A percentile compares a stretch with the other conserved stretches of the same genome.
Evolutionary conservation across 2,888 invertebrate species (phyloP).

Genomic region (Elgonia sp.): DNA sequence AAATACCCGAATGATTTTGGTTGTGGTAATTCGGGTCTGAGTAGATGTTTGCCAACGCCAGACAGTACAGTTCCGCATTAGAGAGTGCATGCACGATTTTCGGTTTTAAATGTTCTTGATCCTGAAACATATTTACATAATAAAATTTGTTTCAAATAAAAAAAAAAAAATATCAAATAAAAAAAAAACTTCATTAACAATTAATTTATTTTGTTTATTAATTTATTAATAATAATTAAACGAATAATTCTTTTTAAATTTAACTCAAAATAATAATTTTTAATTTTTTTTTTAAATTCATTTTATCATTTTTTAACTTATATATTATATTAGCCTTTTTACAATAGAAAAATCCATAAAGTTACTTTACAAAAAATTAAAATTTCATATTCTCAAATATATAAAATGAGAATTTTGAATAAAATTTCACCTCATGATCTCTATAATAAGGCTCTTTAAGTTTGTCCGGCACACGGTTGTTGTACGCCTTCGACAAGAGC

Average conservation of each 20-base stretch:
- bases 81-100: constrained; percentile 96
- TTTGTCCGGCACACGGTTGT: constrained; percentile 97
- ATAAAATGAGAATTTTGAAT: constrained; percentile 26
- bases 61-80: constrained; percentile 97
- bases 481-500: constrained; percentile 98
- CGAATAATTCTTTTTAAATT: too few species aligned
- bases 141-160: not conserved
- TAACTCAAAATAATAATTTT: too few species aligned
- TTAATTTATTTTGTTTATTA: too few species aligned
- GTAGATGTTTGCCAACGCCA: constrained; percentile 97
- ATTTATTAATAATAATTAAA: too few species aligned
- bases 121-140: constrained; percentile 88
- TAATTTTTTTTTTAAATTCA: too few species aligned
- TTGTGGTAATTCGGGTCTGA: constrained; percentile 98
- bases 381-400: too few species aligned
- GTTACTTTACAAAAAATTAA: too few species aligned
- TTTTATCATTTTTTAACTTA: not conserved
- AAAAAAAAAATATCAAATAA: too few species aligned
- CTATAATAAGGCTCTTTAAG: constrained; percentile 97
- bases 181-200: not conserved
- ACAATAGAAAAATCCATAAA: too few species aligned
- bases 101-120: constrained; percentile 97
- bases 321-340: not conserved
- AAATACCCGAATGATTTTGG: too few species aligned
- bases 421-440: constrained; percentile 94